A percentile compares a stretch with the other conserved stretches of the same genome.
Evolutionary conservation across 2,113 vertebrate genomes (phyloP).

Genomic region (Rhinolophus sinicus): DNA sequence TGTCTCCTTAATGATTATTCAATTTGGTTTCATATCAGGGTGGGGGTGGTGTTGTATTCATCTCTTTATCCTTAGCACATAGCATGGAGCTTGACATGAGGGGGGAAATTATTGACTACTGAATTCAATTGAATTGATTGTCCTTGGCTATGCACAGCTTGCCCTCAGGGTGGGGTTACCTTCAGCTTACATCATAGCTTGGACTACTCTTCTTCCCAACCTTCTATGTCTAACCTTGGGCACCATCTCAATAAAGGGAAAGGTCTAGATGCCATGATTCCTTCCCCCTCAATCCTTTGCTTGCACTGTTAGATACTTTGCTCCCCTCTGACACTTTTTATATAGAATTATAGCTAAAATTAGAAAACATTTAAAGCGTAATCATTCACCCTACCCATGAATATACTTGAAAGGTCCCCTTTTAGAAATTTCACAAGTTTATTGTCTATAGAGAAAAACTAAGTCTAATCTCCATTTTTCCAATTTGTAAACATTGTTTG

Average conservation of each 20-base stretch:
- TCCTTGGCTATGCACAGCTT: neutral
- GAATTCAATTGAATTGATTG: neutral
- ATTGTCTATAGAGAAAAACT: neutral
- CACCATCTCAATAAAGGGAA: conserved; percentile 57
- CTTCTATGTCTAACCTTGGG: neutral
- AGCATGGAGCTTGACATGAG: neutral
- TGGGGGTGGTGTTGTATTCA: neutral
- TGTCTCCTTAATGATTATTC: neutral
- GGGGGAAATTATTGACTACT: neutral
- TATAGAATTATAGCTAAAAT: conserved; percentile 11
- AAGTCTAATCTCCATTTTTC: neutral
- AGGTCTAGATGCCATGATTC: conserved; percentile 41
- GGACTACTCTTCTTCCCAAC: neutral
- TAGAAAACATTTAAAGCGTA: conserved; percentile 6
- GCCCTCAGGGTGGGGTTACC: neutral
- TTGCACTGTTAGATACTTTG: conserved; percentile 63
- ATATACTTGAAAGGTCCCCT: neutral
- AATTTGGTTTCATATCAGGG: neutral
- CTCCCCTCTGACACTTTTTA: neutral
- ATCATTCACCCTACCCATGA: neutral
- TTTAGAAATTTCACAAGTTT: neutral
- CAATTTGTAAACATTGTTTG: neutral
- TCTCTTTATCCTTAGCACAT: neutral
- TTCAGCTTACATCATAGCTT: neutral
- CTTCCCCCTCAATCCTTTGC: conserved; percentile 54